A percentile compares a stretch with the other conserved stretches of the same genome.
Conservation (phyloP, 2,113 vertebrate genomes). For the Nerophis ophidion region DNA sequence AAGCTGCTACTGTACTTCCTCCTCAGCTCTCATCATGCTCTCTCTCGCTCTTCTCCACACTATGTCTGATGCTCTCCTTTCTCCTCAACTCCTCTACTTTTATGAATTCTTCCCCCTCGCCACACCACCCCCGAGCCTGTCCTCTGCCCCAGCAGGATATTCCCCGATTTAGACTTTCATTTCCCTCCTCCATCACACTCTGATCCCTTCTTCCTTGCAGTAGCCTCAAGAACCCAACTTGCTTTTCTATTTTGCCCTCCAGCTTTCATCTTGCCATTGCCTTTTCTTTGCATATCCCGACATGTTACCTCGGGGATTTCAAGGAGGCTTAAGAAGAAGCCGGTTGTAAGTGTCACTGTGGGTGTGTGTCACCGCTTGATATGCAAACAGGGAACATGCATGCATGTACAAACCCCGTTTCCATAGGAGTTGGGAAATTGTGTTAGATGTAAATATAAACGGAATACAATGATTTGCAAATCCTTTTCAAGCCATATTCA, state of each 20-base stretch:
- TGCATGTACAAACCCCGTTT: too few relatives aligned
- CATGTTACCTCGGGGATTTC: conserved; percentile 64
- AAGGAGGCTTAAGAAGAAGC: conserved; percentile 67
- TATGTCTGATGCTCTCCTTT: conserved; percentile 42
- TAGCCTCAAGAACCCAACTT: conserved; percentile 51
- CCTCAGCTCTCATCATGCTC: conserved; percentile 63
- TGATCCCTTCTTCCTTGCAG: conserved; percentile 63
- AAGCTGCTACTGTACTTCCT: conserved; percentile 63
- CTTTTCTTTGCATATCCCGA: conserved; percentile 61
- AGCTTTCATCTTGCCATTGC: conserved; percentile 65
- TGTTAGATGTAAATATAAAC: too few relatives aligned
- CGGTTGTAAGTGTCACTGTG: conserved; percentile 37
- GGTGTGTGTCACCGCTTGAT: conserved; percentile 33
- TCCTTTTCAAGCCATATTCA: too few relatives aligned
- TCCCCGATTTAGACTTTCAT: conserved; percentile 71
- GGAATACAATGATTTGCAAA: too few relatives aligned
- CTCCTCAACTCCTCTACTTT: conserved; percentile 49
- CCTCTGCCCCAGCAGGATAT: conserved; percentile 67
- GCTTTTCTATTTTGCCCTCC: conserved; percentile 52
- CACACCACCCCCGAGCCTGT: conserved; percentile 56
- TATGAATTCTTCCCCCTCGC: conserved; percentile 47
- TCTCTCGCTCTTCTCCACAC: conserved; percentile 46
- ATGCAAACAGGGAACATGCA: conserved; percentile 43
- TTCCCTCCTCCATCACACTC: conserved; percentile 64
- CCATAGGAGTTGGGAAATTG: too few relatives aligned